Evolutionary conservation across 2,113 vertebrate species (phyloP).

Genomic region (Apteryx mantelli): DNA sequence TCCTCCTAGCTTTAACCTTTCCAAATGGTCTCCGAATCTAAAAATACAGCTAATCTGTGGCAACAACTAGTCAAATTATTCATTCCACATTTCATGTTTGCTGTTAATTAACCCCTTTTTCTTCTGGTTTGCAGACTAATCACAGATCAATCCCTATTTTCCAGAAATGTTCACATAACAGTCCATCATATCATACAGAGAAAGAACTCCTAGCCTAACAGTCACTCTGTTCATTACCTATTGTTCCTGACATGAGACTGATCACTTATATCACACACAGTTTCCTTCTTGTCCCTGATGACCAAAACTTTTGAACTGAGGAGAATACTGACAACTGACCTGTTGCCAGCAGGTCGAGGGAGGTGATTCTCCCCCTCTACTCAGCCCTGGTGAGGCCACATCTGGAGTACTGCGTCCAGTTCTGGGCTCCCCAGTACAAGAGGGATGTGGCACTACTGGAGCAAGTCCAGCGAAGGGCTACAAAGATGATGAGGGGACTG

Average conservation of each 20-base stretch:
- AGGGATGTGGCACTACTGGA: no score
- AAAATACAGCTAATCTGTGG: constrained; percentile 32
- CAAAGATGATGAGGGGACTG: no score
- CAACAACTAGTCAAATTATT: constrained; percentile 17
- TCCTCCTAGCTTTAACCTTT: constrained; percentile 46
- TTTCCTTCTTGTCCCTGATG: not conserved
- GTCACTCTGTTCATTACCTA: not conserved
- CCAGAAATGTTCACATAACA: not conserved
- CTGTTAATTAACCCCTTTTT: constrained; percentile 1
- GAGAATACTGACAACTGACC: not conserved
- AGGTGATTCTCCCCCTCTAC: no score
- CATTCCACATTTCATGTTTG: constrained; percentile 13
- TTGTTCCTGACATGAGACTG: not conserved
- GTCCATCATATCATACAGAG: not conserved
- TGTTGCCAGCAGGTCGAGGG: no score
- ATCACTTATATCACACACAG: not conserved
- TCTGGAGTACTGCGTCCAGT: no score
- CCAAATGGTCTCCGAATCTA: constrained; percentile 3
- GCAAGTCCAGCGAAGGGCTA: no score
- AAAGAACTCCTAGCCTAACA: not conserved
- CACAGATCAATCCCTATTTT: not conserved
- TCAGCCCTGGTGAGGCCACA: no score
- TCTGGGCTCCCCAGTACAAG: no score
- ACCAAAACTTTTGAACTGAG: not conserved
- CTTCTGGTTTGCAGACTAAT: constrained; percentile 29